Evolutionary conservation across 2,888 invertebrate genomes (phyloP).

Genomic region (Protophormia terraenovae): DNA sequence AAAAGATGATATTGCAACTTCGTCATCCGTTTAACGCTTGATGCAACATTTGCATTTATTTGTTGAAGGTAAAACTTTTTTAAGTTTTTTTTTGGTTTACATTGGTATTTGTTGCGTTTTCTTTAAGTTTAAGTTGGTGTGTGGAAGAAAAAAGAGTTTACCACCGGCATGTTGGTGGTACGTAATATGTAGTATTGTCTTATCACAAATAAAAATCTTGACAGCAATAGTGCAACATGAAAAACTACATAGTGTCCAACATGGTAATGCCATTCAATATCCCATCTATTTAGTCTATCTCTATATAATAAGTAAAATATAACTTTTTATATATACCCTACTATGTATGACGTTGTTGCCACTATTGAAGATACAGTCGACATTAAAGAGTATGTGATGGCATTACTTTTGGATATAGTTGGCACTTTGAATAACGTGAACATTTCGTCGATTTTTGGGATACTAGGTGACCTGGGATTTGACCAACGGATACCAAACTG

Average conservation of each 20-base stretch:
- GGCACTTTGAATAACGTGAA: too few relatives aligned
- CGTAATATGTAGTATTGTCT: conserved; percentile 49
- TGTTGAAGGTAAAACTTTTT: conserved; percentile 23
- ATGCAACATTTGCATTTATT: conserved; percentile 63
- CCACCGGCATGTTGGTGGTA: conserved; percentile 61
- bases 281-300: conserved; percentile 43
- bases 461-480: too few relatives aligned
- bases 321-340: neutral
- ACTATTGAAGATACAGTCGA: neutral
- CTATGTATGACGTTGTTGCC: neutral
- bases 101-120: conserved; percentile 14
- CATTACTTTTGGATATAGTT: too few relatives aligned
- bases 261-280: conserved; percentile 66
- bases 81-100: neutral
- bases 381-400: too few relatives aligned
- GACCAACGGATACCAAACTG: too few relatives aligned
- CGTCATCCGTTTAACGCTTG: conserved; percentile 63
- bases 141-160: conserved; percentile 40
- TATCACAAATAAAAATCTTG: conserved; percentile 69
- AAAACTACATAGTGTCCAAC: conserved; percentile 65
- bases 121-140: neutral
- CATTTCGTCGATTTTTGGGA: too few relatives aligned
- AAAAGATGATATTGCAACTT: conserved; percentile 59
- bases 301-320: neutral
- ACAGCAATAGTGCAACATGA: conserved; percentile 69